Base-by-base conservation (phyloP, 2,888 invertebrate species). In the Matsumyia berberina region DNA sequence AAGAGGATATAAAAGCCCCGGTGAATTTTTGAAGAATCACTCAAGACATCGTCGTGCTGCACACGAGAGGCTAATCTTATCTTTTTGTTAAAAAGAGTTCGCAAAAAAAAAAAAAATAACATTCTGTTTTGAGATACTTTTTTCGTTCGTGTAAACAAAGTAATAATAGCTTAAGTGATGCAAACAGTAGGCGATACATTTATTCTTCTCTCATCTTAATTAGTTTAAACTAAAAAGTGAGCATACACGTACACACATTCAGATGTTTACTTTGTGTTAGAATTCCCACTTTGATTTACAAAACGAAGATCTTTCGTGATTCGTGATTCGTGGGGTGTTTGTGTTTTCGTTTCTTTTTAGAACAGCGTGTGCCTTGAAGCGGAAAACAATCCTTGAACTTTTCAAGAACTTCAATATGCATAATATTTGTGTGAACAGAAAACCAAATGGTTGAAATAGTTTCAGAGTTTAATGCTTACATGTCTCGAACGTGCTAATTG, bases 401-500 rank as follows among this genome's bases (percentile, higher is more conserved):
- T 1, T 1, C n/a, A 37, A n/a, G 37, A 37, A 37, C 37, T n/a
- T 11, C 37, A 37, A 5, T 37, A 24, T 4, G 4, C 24, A 3
- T 24, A 24, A 3, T 24, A 24, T 24, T 24, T 24, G 24, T 24
- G 24, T 4, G 4, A 24, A 24, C 4, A 24, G 24, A 11, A 2
- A 37, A 37, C 11, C 11, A 37, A n/a, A 37, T 5, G 4, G 11
- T n/a, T n/a, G 37, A 37, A 37, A 4, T 5, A 37, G n/a, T n/a
- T 37, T 37, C n/a, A n/a, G n/a, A n/a, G 2, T 37, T 11, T n/a
- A 37, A n/a, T 4, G 24, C 24, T 24, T 37, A n/a, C 37, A 37
- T 37, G n/a, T n/a, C n/a, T n/a, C 37, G 37, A 37, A 37, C 37
- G 37, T 37, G 37, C 37, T 37, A 37, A 37, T 37, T 37, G 37